Evolutionary conservation across 2,888 invertebrate genomes (phyloP).

Genomic region (Vandiemenella viatica): DNA sequence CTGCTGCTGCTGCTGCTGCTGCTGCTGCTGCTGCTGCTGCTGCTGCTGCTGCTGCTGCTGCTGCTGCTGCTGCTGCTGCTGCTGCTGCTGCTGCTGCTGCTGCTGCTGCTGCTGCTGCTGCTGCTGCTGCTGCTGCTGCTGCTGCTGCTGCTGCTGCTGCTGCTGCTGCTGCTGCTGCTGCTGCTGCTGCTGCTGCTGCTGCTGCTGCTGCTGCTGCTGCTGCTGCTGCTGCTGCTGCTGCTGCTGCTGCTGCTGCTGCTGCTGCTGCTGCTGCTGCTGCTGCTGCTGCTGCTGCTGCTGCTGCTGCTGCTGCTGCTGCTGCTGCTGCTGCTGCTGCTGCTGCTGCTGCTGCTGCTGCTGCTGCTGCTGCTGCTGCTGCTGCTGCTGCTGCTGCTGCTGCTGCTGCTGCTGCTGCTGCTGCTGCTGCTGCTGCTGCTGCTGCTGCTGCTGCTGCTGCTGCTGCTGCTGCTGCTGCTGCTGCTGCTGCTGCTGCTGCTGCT

Average conservation of each 20-base stretch:
- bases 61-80: neutral
- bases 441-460: neutral
- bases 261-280: neutral
- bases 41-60: conserved; percentile 1
- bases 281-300: neutral
- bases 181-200: neutral
- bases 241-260: neutral
- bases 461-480: neutral
- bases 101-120: neutral
- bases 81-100: conserved; percentile 1
- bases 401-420: neutral
- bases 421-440: neutral
- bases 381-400: neutral
- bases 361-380: neutral
- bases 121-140: conserved; percentile 1
- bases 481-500: neutral
- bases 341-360: neutral
- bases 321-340: neutral
- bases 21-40: neutral
- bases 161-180: neutral
- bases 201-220: neutral
- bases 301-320: neutral
- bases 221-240: neutral
- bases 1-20: neutral
- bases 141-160: neutral